phyloP scores from a whole-genome alignment of 1,140 invertebrate genomes.

The Camponotus floridanus region DNA sequence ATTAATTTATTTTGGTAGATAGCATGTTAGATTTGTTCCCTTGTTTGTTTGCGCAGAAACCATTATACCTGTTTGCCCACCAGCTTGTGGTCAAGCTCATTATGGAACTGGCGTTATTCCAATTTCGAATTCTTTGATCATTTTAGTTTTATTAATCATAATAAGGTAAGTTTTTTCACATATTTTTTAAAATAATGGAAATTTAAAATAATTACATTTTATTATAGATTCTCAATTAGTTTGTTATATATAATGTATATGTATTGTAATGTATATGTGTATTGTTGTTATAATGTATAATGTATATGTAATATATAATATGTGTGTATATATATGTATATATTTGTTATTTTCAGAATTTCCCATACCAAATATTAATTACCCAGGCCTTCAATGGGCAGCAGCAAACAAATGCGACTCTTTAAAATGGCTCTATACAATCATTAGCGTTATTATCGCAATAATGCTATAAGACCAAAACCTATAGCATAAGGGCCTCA shows the following conservation, averaged over 20 bases:
- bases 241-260: not conserved
- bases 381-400: constrained; percentile 86
- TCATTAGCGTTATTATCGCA: constrained; percentile 69
- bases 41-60: constrained; percentile 90
- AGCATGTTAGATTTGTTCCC: constrained; percentile 83
- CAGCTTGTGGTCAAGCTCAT: constrained; percentile 93
- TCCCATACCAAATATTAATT: constrained; percentile 90
- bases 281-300: not conserved
- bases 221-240: not conserved
- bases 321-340: not conserved
- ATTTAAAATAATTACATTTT: not conserved
- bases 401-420: constrained; percentile 71
- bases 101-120: constrained; percentile 87
- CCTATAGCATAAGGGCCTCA: constrained; percentile 57
- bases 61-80: constrained; percentile 96
- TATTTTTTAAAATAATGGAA: not conserved
- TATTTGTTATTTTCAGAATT: constrained; percentile 86
- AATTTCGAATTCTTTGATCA: constrained; percentile 82
- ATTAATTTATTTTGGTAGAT: constrained; percentile 66
- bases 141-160: constrained; percentile 82
- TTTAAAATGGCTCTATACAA: constrained; percentile 78
- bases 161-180: constrained; percentile 80
- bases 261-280: no score
- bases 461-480: constrained; percentile 72
- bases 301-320: no score